Evolutionary conservation across 2,797 vertebrate species (phyloP).

Genomic region (Micrastur ruficollis): DNA sequence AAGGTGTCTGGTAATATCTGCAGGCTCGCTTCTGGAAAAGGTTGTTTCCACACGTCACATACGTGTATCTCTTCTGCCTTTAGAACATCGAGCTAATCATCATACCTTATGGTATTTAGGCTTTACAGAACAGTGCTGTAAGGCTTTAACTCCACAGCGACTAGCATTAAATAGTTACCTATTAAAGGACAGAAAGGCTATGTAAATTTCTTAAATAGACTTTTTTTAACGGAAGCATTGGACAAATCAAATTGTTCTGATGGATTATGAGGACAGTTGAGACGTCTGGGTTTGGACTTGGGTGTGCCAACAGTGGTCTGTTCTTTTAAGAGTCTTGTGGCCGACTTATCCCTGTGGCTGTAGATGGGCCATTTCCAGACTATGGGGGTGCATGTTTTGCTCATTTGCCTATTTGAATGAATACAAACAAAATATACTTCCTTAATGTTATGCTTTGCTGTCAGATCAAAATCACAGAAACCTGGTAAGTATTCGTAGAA

Average conservation of each 20-base stretch:
- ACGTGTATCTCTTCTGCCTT: background rate
- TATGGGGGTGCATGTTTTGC: background rate
- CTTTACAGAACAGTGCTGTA: background rate
- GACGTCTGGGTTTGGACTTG: background rate
- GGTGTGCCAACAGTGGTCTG: background rate
- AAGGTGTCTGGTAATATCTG: background rate
- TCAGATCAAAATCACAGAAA: background rate
- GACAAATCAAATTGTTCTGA: background rate
- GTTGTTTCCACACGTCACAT: background rate
- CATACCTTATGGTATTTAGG: accelerated
- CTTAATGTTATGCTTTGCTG: background rate
- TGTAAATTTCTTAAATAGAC: background rate
- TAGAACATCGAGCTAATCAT: background rate
- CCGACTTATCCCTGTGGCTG: background rate
- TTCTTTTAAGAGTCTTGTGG: background rate
- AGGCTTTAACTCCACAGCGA: background rate
- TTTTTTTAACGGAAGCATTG: background rate
- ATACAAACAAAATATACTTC: background rate
- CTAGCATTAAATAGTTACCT: background rate
- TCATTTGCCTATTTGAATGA: background rate
- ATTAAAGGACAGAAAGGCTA: background rate
- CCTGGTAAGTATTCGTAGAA: background rate
- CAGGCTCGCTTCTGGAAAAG: background rate
- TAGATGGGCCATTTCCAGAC: background rate
- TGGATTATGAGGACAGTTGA: background rate